A percentile compares a stretch with the other conserved stretches of the same genome.
These are phyloP conservation scores for Lampropteryx suffumata DNA, from an alignment of 2,888 invertebrate genomes.

Conservation along the genomic window DNA sequence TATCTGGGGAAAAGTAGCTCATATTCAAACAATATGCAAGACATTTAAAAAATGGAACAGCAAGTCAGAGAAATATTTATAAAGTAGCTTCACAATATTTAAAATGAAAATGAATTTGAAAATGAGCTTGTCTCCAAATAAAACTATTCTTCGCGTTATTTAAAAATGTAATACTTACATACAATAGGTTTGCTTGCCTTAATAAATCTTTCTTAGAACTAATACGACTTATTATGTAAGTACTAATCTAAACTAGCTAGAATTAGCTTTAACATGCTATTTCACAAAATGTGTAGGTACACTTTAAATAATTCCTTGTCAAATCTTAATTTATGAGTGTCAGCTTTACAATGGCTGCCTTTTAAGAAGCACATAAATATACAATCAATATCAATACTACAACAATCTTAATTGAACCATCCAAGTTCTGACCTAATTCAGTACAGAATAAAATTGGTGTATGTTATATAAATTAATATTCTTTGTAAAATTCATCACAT, in stretches of 20 bases:
- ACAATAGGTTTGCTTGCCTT: slow-evolving; percentile 76
- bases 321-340: slow-evolving; percentile 53
- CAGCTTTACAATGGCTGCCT: slow-evolving; percentile 59
- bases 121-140: too few species aligned
- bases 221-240: slow-evolving; percentile 34
- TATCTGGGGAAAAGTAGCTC: too few species aligned
- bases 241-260: slow-evolving; percentile 69
- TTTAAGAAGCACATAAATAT: slow-evolving; percentile 71
- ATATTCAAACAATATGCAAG: too few species aligned
- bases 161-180: slow-evolving; percentile 80
- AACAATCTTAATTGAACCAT: slow-evolving; percentile 52
- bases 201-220: slow-evolving; percentile 55
- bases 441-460: slow-evolving; percentile 40
- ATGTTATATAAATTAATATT: slow-evolving; percentile 64
- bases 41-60: too few species aligned
- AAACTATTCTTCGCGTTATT: slow-evolving; percentile 52
- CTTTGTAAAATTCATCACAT: slow-evolving; percentile 72
- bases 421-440: slow-evolving; percentile 60
- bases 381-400: slow-evolving; percentile 79
- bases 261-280: slow-evolving; percentile 74
- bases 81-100: too few species aligned
- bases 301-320: slow-evolving; percentile 54
- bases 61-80: too few species aligned
- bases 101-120: too few species aligned
- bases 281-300: slow-evolving; percentile 64